Base-by-base conservation (phyloP, 1,140 invertebrate species). In the Capitella teleta region DNA sequence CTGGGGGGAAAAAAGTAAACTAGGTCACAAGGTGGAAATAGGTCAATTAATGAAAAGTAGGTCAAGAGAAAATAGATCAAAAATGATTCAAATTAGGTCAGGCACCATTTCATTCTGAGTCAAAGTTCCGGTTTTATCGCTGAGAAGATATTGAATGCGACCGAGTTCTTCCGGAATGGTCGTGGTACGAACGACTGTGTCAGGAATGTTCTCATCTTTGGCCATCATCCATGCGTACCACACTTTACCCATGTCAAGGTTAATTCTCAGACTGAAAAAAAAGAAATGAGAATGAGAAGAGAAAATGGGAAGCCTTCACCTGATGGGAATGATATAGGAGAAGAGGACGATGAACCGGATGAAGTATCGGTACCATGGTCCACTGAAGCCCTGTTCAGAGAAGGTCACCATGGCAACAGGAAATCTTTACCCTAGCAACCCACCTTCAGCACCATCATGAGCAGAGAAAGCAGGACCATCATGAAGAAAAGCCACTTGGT, bases 141-240 rank as follows among this genome's bases (percentile, higher is more conserved):
- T 91, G 1, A 98, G 70, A 38, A 98, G 74, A 72, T 97, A 98
- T 1, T 86, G 87, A 57, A 98, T 93, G 42, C 95, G 74, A 0
- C 93, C 93, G n/a, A 96, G 70, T 30, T 99, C 95, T 75, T 99
- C 96, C 0, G 94, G 90, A 58, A 99, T 98, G 1, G 94, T 98
- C 0, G 92, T 97, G 36, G 87, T 94, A n/a, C 96, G 77, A 47
- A 96, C 93, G n/a, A 96, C 87, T 0, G 92, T 96, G 3, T 88
- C 91, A 40, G 83, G 79, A 55, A 98, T 95, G 57, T 87, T 80
- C 51, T 86, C 82, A 73, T 99, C 95, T 51, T 84, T 78, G 64
- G 94, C 89, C 58, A 99, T 98, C 58, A 87, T 84, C 84, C 87
- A 98, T 0, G 94, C 89, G 68, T 98, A 98, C 64, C 90, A 96